Base-by-base conservation (phyloP, 2,113 vertebrate genomes). In the Pseudorhombus dupliciocellatus region DNA sequence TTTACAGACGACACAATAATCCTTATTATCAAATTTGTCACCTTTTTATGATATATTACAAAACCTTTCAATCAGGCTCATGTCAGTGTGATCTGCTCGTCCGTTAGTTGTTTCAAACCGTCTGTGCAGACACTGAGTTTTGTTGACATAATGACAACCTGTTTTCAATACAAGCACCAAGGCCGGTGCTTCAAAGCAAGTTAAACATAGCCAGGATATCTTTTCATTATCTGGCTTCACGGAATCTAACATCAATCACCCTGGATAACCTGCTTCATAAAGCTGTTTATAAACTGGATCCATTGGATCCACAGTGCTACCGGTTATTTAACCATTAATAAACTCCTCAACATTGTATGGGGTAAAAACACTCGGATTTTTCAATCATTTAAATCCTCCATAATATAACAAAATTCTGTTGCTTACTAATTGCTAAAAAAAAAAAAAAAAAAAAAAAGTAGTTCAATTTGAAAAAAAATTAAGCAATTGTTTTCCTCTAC, bases 71-170 rank as follows among this genome's bases (percentile, higher is more conserved):
- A 1, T 46, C 26, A 15, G 2, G 11, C 48, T 4, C 10, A 51
- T 51, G 3, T 22, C 5, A 34, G 42, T 16, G 21, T 7, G 31
- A 26, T 58, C 20, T 42, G 52, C 58, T 71, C 50, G 5, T 66
- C 46, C 40, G 16, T 44, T 44, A 44, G 40, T 15, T 50, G 46
- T 50, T 50, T 50, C 46, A 50, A 20, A n/a, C 46, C 40, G 2
- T 24, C 34, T 37, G 34, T 37, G 5, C 18, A n/a, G 46, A 54
- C 4, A 8, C 21, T 56, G 46, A 15, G 40, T 10, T 58, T 69
- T 75, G 80, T 67, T 79, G 64, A 74, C 72, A 83, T 66, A 78
- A 48, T 86, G 25, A 58, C 18, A 50, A 57, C 44, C 64, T 84
- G 78, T 79, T 84, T 71, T 59, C 52, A 73, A 28, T 62, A 55